Conservation (phyloP, 2,113 vertebrate genomes). For the Pterocles orientalis region DNA sequence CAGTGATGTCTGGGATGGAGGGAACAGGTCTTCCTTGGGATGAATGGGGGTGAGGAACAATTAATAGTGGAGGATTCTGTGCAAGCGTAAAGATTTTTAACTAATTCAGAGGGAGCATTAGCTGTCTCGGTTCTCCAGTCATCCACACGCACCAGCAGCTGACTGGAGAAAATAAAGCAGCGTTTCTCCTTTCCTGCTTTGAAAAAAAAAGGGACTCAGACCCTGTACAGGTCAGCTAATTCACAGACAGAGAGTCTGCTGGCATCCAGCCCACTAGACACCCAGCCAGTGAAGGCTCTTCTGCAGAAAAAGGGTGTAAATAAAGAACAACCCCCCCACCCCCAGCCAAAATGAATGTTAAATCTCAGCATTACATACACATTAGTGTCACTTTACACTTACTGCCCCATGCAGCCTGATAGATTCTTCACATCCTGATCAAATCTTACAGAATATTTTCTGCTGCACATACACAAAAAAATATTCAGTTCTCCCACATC, state of each 20-base stretch:
- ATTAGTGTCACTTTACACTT: neutral
- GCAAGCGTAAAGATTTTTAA: neutral
- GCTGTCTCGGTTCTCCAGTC: neutral
- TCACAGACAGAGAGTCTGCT: neutral
- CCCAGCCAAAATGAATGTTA: neutral
- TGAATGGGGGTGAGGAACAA: neutral
- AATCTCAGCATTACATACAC: neutral
- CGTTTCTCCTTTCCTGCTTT: neutral
- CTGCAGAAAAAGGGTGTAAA: neutral
- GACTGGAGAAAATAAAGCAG: neutral
- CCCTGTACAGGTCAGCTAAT: neutral
- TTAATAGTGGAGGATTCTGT: neutral
- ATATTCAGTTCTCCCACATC: neutral
- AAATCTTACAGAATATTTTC: slow-evolving; percentile 32
- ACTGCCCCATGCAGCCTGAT: neutral
- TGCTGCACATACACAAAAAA: neutral
- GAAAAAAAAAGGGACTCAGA: neutral
- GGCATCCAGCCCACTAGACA: neutral
- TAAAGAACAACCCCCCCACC: accelerated
- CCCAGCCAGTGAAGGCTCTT: neutral
- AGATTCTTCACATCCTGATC: slow-evolving; percentile 21
- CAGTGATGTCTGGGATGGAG: neutral
- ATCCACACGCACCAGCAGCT: neutral
- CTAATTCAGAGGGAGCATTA: neutral
- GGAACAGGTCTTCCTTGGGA: neutral